These are phyloP conservation scores for Stenodema calcarata DNA, from an alignment of 2,888 invertebrate species.

Conservation along the genomic window DNA sequence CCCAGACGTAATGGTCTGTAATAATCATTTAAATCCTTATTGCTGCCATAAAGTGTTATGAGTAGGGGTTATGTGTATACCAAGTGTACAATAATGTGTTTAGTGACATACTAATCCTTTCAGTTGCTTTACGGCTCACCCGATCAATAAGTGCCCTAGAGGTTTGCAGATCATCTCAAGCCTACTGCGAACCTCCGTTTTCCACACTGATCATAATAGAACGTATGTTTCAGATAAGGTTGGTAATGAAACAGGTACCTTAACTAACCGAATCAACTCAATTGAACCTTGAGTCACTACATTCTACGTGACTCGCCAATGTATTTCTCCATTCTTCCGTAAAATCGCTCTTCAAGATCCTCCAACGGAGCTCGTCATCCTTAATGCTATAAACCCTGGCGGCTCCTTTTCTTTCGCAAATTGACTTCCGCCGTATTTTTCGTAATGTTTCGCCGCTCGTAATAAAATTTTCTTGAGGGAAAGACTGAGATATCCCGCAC, in stretches of 20 bases:
- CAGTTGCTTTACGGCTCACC: too few relatives aligned
- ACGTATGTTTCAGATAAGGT: too few relatives aligned
- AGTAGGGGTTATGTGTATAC: too few relatives aligned
- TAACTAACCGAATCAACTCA: neutral
- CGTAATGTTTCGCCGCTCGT: neutral
- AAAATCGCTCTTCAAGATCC: neutral
- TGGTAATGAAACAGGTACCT: neutral
- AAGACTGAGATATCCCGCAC: too few relatives aligned
- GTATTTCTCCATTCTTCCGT: neutral
- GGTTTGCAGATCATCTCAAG: too few relatives aligned
- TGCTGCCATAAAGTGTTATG: too few relatives aligned
- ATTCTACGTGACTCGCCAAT: neutral
- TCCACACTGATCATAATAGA: too few relatives aligned
- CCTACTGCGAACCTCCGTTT: neutral
- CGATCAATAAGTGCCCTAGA: too few relatives aligned
- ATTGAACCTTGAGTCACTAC: neutral
- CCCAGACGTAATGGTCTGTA: too few relatives aligned
- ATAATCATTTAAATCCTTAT: too few relatives aligned
- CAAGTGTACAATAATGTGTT: too few relatives aligned
- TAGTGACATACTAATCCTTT: too few relatives aligned
- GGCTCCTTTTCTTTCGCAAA: neutral
- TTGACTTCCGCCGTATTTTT: neutral
- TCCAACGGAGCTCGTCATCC: neutral
- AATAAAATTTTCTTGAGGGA: neutral
- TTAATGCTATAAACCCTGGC: neutral